Conservation (phyloP, 2,113 vertebrate genomes). For the Anguilla rostrata region DNA sequence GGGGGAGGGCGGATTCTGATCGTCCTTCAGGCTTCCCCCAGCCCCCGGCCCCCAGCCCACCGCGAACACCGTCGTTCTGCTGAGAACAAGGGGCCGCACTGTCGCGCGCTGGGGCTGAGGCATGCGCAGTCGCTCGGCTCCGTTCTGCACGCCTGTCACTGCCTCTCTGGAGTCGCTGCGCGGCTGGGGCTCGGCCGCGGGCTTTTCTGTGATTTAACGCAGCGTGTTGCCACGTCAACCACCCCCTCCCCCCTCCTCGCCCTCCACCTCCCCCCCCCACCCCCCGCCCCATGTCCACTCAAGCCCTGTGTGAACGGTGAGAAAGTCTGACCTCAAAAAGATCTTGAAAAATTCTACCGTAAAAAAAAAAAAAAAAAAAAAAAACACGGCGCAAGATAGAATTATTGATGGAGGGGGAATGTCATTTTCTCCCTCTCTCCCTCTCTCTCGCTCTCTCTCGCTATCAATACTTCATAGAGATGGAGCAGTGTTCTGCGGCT, state of each 20-base stretch:
- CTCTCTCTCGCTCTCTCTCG: background rate
- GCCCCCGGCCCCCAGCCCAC: background rate
- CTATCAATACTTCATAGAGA: slow-evolving; percentile 26
- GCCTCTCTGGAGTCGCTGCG: slow-evolving; percentile 43
- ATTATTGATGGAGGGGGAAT: slow-evolving; percentile 22
- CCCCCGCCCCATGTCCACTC: background rate
- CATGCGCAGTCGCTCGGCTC: background rate
- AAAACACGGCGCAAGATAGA: background rate
- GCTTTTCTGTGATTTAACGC: background rate
- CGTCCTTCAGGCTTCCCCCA: background rate
- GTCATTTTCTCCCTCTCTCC: slow-evolving; percentile 5
- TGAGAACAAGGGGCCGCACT: no score
- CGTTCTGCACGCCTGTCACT: slow-evolving; percentile 26
- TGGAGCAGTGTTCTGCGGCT: background rate
- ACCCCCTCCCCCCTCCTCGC: background rate
- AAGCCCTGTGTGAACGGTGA: background rate
- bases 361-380: no score
- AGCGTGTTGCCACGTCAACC: background rate
- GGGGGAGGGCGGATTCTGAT: background rate
- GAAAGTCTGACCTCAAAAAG: slow-evolving; percentile 13
- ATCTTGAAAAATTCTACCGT: slow-evolving; percentile 6
- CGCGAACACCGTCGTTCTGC: background rate
- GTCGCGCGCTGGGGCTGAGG: background rate
- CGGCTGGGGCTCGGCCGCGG: background rate
- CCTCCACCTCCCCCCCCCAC: background rate